Base-by-base conservation (phyloP, 2,113 vertebrate genomes). In the Xiphophorus hellerii region DNA sequence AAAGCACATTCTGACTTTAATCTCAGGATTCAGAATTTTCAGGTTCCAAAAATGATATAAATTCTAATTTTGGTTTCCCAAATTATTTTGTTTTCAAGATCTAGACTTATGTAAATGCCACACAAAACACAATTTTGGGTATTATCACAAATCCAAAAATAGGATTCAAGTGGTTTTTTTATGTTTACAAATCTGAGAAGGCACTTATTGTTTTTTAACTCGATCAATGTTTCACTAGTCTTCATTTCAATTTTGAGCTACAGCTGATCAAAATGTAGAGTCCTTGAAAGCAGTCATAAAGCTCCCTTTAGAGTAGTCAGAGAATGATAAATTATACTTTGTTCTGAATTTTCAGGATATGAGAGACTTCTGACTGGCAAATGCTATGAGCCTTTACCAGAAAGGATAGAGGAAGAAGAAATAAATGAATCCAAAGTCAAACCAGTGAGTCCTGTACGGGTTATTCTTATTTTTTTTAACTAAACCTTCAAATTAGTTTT, bases 361-460 rank as follows among this genome's bases (percentile, higher is more conserved):
- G 82, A 33, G 15, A 81, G 39, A 72, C 5, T 20, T 71, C n/a
- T 81, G 0, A 20, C 29, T 14, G 37, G 0, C 6, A 83, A 66
- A 42, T 37, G 1, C 27, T 76, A 60, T 54, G 72, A 86, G 68
- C 31, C 66, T 3, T 1, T 93, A 29, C 51, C 63, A 58, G 89
- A 91, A 39, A 84, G 88, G 54, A 9, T 69, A 28, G 83, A 70
- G 10, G 4, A 27, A 33, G 66, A 76, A 30, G 64, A 81, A 0
- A n/a, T 2, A 0, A 37, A n/a, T 48, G 10, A 69, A 5, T 8
- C 15, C 14, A 17, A 0, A 0, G 73, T 25, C 66, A 62, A 33
- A 74, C 35, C 63, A 33, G 12, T 12, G n/a, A n/a, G 20, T 8
- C 15, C 11, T 6, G 5, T 28, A 3, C 3, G 22, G 62, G 86